Percentiles rank a stretch among this genome's conserved stretches.
These are phyloP conservation scores for Parochlus steinenii DNA, from an alignment of 2,888 invertebrate species.

Conservation along the genomic window DNA sequence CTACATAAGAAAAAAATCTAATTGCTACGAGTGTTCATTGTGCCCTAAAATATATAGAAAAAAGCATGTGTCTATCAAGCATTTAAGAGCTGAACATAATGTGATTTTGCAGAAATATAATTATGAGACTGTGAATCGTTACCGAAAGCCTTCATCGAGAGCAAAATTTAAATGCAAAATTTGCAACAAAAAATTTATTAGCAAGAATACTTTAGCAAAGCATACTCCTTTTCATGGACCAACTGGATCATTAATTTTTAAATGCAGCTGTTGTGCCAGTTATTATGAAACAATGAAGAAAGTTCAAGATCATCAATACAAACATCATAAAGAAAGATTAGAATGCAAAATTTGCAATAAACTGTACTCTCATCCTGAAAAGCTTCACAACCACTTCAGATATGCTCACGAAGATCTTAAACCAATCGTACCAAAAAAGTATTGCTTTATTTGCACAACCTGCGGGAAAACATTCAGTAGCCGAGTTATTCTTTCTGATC, in stretches of 20 bases:
- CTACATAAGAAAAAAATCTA: no score
- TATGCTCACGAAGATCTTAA: no score
- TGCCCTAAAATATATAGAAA: conserved; percentile 1
- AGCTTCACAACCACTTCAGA: conserved; percentile 29
- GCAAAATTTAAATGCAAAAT: conserved; percentile 23
- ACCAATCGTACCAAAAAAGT: conserved; percentile 18
- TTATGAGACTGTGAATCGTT: no score
- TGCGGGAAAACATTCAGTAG: conserved; percentile 24
- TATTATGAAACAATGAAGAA: conserved; percentile 28
- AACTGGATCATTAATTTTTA: conserved; percentile 24
- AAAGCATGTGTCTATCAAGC: conserved; percentile 1
- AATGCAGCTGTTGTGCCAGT: conserved; percentile 30
- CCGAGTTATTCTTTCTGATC: conserved; percentile 28
- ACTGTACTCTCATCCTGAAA: conserved; percentile 29
- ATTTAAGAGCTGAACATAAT: conserved; percentile 3
- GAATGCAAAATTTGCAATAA: conserved; percentile 31
- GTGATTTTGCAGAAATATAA: conserved; percentile 12
- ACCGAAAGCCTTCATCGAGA: conserved; percentile 19
- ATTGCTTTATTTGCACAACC: conserved; percentile 20
- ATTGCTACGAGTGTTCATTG: background rate
- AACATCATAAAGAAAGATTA: conserved; percentile 27
- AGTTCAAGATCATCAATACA: conserved; percentile 27
- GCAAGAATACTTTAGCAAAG: conserved; percentile 22
- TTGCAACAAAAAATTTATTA: conserved; percentile 25
- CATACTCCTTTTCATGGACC: conserved; percentile 25